Evolutionary conservation across 2,888 invertebrate genomes (phyloP), one percentile per base, ranked within the genome.

Genomic region (Rhorus exstirpatorius): DNA sequence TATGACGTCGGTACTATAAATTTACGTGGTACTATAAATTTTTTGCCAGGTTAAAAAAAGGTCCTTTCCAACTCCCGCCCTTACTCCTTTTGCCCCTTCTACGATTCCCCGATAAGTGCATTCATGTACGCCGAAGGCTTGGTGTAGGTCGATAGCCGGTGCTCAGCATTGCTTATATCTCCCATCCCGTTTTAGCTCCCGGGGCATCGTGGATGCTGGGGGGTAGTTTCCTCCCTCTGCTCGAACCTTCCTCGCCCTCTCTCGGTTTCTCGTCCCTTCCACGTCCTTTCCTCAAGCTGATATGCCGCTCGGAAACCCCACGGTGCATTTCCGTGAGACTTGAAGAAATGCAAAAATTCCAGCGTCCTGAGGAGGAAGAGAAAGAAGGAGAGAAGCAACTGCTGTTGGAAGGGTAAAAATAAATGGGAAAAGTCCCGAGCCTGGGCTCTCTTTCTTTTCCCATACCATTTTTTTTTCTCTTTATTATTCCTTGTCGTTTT

Each of bases 321-420:
- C 53, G 81, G 84, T 61, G 83, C 85, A 83, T 85, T 84, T 77
- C 77, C 80, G 82, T 83, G 83, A 68, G 86, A 87, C 86, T 85
- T 81, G 72, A 86, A 89, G 88, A 90, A 91, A 90, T 88, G 90
- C 87, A 88, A 87, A 89, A 75, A 65, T 75, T 91, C 90, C 88
- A 86, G 85, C 82, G 85, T 84, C 86, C 85, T 84, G 67, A 65
- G 84, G 83, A 63, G 65, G 65, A 51, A 61, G 49, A 35, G 38
- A 21, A 65, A 60, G 51, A 74, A 84, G 63, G 67, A 31, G 65
- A 74, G 78, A 75, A 68, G 78, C 53, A 75, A 61, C 19, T 44
- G 67, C 58, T 24, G 61, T 51, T 83, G 58, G 60, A 81, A 63
- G 71, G 84, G 85, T 63, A 86, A 87, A 90, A 90, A 90, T 89